Evolutionary conservation across 92 coral and sea anemone genomes (phyloP).

Genomic region (Umimayanthus chanpuru): DNA sequence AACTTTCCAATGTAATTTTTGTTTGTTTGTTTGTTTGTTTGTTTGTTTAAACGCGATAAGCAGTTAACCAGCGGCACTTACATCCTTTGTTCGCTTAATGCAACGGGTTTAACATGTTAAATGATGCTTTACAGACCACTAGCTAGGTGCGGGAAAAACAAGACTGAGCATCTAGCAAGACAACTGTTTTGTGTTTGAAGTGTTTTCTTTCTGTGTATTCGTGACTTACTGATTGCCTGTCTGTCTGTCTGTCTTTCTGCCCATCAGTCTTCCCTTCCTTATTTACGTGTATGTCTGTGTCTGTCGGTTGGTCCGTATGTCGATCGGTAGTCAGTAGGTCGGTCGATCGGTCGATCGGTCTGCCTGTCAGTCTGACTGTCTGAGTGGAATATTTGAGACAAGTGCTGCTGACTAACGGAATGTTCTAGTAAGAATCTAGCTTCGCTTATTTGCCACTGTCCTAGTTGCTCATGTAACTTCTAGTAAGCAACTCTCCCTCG

Average conservation of each 20-base stretch:
- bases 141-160: background rate
- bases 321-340: background rate
- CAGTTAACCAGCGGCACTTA: background rate
- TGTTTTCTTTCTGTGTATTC: background rate
- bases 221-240: background rate
- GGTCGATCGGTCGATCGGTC: background rate
- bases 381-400: background rate
- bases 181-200: too few species aligned
- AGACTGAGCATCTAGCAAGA: background rate
- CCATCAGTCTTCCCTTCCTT: background rate
- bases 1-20: background rate
- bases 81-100: background rate
- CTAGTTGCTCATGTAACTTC: too few species aligned
- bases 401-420: too few species aligned
- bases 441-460: too few species aligned
- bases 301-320: background rate
- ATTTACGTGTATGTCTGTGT: background rate
- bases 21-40: background rate
- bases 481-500: too few species aligned
- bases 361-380: slow-evolving; percentile 23
- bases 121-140: background rate
- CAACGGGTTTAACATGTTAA: background rate
- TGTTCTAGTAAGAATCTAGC: too few species aligned
- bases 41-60: background rate
- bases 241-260: background rate